Evolutionary conservation across 2,888 invertebrate species (phyloP), one percentile per base, ranked within the genome.

Genomic region (Epirrhoe tristata): DNA sequence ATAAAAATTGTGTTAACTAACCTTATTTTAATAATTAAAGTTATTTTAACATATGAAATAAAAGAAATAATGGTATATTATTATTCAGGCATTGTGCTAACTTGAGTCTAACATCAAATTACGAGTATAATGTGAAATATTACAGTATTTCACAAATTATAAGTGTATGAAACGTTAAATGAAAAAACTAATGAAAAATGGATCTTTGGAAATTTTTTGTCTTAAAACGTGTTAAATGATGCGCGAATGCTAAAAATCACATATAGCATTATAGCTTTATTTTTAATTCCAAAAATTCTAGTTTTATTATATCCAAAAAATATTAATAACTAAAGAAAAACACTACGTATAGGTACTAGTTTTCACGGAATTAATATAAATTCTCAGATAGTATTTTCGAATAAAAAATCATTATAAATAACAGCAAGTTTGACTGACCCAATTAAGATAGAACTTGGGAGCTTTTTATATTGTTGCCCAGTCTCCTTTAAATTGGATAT

Each of bases 1-100:
- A 66, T 57, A 56, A 50, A 62, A 46, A 67, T 69, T 68, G 63
- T 7, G 63, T 57, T 60, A 65, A 7, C 53, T 52, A 61, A 46
- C 16, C 50, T 51, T 51, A 43, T 57, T 46, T 6, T 57, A 1
- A 8, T 54, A 16, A 16, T 54, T 34, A 53, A 14, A 53, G 4
- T 32, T 34, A 52, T 31, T 52, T 52, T 52, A 32, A 52, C 24
- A 31, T 52, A 51, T 31, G 12, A 31, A 31, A 52, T n/a, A 52
- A 6, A n/a, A n/a, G n/a, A 51, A 24, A 52, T 6, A 7, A 48
- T 14, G 48, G 48, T 48, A 16, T 16, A 6, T 12, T 16, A 48
- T 14, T 16, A 12, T 48, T 16, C 16, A 48, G 14, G 48, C 16
- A 48, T 46, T 43, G 3, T 43, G 12, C 6, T 16, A 48, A 16